Evolutionary conservation across 2,888 invertebrate genomes (phyloP).

Genomic region (Brassicogethes aeneus): DNA sequence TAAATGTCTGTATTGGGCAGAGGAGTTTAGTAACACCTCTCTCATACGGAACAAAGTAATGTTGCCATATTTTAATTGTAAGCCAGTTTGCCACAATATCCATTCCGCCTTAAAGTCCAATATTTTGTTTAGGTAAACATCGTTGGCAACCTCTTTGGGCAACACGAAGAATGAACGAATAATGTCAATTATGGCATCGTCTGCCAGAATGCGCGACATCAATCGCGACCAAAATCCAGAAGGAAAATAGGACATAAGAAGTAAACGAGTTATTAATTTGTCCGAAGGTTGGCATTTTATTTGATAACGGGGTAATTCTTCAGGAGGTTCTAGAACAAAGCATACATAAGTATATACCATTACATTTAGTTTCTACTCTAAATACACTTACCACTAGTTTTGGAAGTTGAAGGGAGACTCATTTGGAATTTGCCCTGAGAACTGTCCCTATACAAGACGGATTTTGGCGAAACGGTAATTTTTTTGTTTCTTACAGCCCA

Average conservation of each 20-base stretch:
- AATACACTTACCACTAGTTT: conserved; percentile 13
- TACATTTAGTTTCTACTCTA: background rate
- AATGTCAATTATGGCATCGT: conserved; percentile 73
- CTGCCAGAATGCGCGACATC: conserved; percentile 85
- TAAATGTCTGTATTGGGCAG: conserved; percentile 42
- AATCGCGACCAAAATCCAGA: conserved; percentile 97
- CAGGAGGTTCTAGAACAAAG: conserved; percentile 19
- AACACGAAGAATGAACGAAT: conserved; percentile 64
- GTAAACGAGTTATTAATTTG: conserved; percentile 59
- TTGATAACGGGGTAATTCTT: conserved; percentile 26
- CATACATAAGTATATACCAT: too few species aligned
- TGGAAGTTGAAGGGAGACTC: conserved; percentile 28
- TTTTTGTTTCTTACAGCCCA: conserved; percentile 58
- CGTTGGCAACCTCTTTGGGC: conserved; percentile 60
- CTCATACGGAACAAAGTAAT: conserved; percentile 72
- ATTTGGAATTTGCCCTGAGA: conserved; percentile 34
- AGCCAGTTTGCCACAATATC: conserved; percentile 90
- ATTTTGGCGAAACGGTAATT: conserved; percentile 44
- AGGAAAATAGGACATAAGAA: conserved; percentile 95
- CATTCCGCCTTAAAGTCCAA: conserved; percentile 73
- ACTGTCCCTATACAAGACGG: conserved; percentile 36
- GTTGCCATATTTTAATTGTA: conserved; percentile 78
- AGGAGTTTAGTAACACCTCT: conserved; percentile 57
- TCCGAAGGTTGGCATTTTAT: conserved; percentile 44
- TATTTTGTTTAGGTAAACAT: conserved; percentile 50